A percentile compares a stretch with the other conserved stretches of the same genome.
Conservation (phyloP, 2,113 vertebrate species). For the Corvus cornix region DNA sequence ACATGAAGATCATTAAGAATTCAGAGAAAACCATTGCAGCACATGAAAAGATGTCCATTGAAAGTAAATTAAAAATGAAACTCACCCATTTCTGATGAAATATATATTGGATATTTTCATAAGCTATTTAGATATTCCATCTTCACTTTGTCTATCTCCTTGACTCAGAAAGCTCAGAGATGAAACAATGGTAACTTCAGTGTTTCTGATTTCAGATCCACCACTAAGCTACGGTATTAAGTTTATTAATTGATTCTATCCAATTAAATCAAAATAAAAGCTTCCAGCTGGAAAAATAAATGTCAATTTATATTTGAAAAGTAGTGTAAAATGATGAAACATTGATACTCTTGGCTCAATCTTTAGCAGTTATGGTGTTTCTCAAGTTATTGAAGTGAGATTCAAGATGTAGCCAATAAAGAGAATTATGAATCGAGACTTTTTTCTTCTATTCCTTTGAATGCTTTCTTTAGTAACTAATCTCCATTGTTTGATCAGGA, state of each 20-base stretch:
- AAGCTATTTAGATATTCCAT: background rate
- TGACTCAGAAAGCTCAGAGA: background rate
- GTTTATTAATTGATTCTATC: background rate
- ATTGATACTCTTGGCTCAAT: background rate
- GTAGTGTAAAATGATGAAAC: background rate
- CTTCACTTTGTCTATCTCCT: background rate
- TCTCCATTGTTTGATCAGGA: background rate
- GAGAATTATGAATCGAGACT: background rate
- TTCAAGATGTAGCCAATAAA: background rate
- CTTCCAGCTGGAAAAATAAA: slow-evolving; percentile 4
- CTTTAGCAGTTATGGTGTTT: background rate
- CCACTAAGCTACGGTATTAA: background rate
- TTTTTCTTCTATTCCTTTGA: background rate
- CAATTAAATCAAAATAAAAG: background rate
- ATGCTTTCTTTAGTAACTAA: background rate
- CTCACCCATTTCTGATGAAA: background rate
- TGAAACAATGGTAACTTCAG: background rate
- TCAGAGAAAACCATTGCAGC: background rate
- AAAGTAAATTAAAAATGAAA: background rate
- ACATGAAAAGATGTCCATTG: background rate
- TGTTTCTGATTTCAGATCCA: background rate
- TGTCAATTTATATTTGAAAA: background rate
- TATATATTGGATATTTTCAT: background rate
- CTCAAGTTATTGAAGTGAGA: background rate
- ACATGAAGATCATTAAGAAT: background rate